Percentiles rank a stretch among this genome's conserved stretches.
These are phyloP conservation scores for Octodonta nipae DNA, from an alignment of 2,888 invertebrate genomes.

Conservation along the genomic window DNA sequence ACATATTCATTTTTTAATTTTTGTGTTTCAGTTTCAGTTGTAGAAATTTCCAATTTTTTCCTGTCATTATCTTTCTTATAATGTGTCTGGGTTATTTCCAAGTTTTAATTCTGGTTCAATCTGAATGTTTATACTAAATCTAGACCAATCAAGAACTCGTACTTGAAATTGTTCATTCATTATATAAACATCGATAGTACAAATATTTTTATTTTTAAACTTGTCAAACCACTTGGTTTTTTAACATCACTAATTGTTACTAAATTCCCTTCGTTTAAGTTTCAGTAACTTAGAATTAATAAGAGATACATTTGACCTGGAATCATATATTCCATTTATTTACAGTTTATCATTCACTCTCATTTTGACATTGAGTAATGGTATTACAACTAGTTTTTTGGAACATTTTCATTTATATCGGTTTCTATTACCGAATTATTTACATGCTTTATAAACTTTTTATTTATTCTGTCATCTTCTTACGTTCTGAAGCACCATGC, in stretches of 20 bases:
- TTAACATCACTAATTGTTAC: neutral
- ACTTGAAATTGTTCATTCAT: neutral
- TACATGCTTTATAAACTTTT: neutral
- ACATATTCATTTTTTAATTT: no score
- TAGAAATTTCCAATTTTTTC: no score
- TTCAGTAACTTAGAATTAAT: no score
- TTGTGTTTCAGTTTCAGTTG: no score
- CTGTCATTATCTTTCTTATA: no score
- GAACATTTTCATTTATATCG: neutral
- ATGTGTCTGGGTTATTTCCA: neutral
- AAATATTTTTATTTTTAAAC: neutral
- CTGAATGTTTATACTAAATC: neutral
- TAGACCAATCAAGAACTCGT: neutral
- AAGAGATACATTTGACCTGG: no score
- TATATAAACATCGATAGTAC: neutral
- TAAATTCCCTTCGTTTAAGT: neutral
- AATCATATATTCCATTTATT: no score
- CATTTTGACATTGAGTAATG: no score
- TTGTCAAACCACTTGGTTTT: neutral
- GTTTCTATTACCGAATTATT: neutral
- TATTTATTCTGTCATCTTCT: neutral
- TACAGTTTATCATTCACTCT: no score
- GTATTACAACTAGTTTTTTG: no score
- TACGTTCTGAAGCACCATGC: neutral
- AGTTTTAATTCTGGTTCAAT: neutral